Base-by-base conservation (phyloP, 64 coral and sea anemone genomes). In the Trachythela sp. region DNA sequence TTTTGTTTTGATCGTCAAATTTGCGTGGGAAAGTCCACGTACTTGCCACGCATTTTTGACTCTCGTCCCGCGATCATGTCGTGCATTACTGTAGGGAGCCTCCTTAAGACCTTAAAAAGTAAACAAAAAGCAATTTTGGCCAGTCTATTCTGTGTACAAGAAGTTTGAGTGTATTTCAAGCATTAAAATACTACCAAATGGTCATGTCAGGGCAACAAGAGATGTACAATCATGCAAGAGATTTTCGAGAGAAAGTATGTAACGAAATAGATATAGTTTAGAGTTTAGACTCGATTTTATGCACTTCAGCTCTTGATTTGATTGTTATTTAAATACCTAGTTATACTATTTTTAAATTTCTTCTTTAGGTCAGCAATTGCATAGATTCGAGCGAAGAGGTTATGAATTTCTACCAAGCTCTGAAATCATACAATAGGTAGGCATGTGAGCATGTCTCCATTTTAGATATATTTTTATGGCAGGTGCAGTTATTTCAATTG, bases 191-290 rank as follows among this genome's bases (percentile, higher is more conserved):
- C 56, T 64, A 6, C 26, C 17, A 11, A 26, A 64, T 64, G 17
- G 56, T 64, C 56, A 64, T 64, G 56, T 64, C 56, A n/a, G 17
- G 56, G 20, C 56, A 64, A 64, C 56, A 64, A 64, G 56, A 64
- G 56, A 64, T 64, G 56, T 64, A 64, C 56, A 64, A 64, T 64
- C 56, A 64, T 64, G 56, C 56, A 64, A 64, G 56, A 64, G 56
- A 64, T 18, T 64, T 64, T 22, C 4, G 56, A 22, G 56, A 64
- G 26, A 64, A 64, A 27, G 56, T 64, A n/a, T 1, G 17, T 4
- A 2, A 64, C 56, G 26, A 20, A 52, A 20, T 2, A 52, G 9
- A 15, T 1, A 20, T 64, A 64, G 22, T 2, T 64, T 64, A 6
- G 20, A 18, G 56, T 45, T 45, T 45, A n/a, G n/a, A n/a, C n/a